phyloP scores from a whole-genome alignment of 37 sponge, comb jelly and placozoan genomes.

The Theonella swinhoei region DNA sequence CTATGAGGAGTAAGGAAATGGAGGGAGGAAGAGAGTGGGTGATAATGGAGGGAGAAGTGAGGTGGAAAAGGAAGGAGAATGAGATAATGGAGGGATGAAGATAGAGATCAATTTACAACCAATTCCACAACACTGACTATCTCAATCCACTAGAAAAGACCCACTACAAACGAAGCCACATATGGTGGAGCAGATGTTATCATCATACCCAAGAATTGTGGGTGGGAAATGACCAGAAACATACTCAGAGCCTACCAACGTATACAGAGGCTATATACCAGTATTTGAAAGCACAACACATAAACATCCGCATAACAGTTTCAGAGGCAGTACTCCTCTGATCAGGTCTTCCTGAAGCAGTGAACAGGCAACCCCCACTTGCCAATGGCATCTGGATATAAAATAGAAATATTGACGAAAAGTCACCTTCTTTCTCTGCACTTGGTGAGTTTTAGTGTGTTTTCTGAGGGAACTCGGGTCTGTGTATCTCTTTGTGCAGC shows the following conservation, averaged over 20 bases:
- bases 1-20: conserved; percentile 12
- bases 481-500: conserved; percentile 93
- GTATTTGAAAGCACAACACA: too few relatives aligned
- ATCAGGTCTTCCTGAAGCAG: too few relatives aligned
- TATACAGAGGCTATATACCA: too few relatives aligned
- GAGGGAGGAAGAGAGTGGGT: not conserved
- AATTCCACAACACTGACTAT: too few relatives aligned
- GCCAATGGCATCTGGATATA: too few relatives aligned
- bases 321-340: too few relatives aligned
- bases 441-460: conserved; percentile 80
- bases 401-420: too few relatives aligned
- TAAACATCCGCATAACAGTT: too few relatives aligned
- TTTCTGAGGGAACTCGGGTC: conserved; percentile 95
- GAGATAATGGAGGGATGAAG: not conserved
- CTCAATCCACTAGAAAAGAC: not conserved
- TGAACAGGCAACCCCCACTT: too few relatives aligned
- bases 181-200: not conserved
- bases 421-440: conserved; percentile 68
- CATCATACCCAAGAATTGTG: too few relatives aligned
- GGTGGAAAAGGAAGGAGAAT: not conserved
- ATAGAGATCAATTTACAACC: not conserved
- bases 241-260: too few relatives aligned
- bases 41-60: not conserved
- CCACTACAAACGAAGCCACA: not conserved
- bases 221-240: too few relatives aligned